Base-by-base conservation (phyloP, 1,140 invertebrate species). In the Tribolium castaneum region DNA sequence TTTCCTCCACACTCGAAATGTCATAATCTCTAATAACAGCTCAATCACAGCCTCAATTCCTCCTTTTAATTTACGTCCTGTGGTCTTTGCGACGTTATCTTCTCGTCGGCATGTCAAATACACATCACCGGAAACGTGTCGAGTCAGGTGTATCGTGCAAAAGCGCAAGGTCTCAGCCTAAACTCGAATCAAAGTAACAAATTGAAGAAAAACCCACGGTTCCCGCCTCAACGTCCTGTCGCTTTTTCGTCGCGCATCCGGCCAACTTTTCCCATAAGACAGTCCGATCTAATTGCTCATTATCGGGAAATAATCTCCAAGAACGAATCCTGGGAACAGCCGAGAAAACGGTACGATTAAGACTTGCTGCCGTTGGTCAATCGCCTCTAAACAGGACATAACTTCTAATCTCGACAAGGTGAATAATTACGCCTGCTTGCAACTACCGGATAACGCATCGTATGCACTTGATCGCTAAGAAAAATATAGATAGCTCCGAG, bases 311-410 rank as follows among this genome's bases (percentile, higher is more conserved):
- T 13, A 45, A 45, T 45, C 39, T 9, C 39, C 39, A 45, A 45
- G 30, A 66, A 22, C 59, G n/a, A 35, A 30, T 59, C 59, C 25
- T 66, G 59, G 59, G 59, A 66, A 66, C 30, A 35, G 14, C 6
- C 59, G n/a, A 66, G 59, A 34, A 39, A 66, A 66, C 59, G 59
- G 25, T 35, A 22, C 30, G 59, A 66, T 35, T 66, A 34, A 59
- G 22, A 19, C 13, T 30, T 12, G 34, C 59, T 35, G 59, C 59
- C 30, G 30, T 35, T 66, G 59, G 59, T 66, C 59, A 66, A 66
- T 66, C 30, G 59, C 59, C 59, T 66, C 30, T 66, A 35, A 66
- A 66, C 59, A 66, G 59, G 59, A 66, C 59, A 66, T 66, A 13
- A 35, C 25, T 59, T 66, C 30, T 66, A 66, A 35, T 35, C 59